Conservation (phyloP, 2,888 invertebrate genomes). For the Dyspetes luteomarginatus region DNA sequence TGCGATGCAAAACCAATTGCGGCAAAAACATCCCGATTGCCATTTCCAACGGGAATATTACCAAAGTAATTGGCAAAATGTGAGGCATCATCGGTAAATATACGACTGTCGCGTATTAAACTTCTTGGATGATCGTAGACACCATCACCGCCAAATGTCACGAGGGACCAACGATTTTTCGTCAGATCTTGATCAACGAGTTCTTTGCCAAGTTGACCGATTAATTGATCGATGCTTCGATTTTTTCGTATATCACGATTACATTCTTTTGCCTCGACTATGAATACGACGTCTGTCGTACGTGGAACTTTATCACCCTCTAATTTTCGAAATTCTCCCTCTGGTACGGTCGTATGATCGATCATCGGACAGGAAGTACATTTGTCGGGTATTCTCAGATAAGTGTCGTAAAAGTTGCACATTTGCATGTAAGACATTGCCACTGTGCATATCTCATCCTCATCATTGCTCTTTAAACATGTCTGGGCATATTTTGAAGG, state of each 20-base stretch:
- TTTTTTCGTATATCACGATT: slow-evolving; percentile 88
- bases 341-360: slow-evolving; percentile 88
- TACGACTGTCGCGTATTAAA: slow-evolving; percentile 88
- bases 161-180: slow-evolving; percentile 92
- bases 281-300: slow-evolving; percentile 94
- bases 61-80: slow-evolving; percentile 88
- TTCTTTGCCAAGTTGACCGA: slow-evolving; percentile 89
- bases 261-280: slow-evolving; percentile 94
- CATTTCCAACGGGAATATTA: slow-evolving; percentile 88
- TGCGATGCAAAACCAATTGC: slow-evolving; percentile 90
- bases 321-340: slow-evolving; percentile 90
- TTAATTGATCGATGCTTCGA: slow-evolving; percentile 89
- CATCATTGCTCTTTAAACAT: slow-evolving; percentile 86
- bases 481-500: slow-evolving; percentile 87
- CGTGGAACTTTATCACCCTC: slow-evolving; percentile 85
- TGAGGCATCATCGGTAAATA: slow-evolving; percentile 86
- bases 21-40: slow-evolving; percentile 89
- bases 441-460: slow-evolving; percentile 88
- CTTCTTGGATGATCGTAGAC: slow-evolving; percentile 90
- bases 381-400: slow-evolving; percentile 91
- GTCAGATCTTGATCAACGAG: slow-evolving; percentile 86
- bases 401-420: slow-evolving; percentile 90
- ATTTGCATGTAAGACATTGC: slow-evolving; percentile 92
- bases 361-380: slow-evolving; percentile 91
- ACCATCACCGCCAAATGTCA: slow-evolving; percentile 92